Percentiles rank a stretch among this genome's conserved stretches.
Evolutionary conservation across 2,113 vertebrate species (phyloP).

Genomic region (Pomatostomus ruficeps): DNA sequence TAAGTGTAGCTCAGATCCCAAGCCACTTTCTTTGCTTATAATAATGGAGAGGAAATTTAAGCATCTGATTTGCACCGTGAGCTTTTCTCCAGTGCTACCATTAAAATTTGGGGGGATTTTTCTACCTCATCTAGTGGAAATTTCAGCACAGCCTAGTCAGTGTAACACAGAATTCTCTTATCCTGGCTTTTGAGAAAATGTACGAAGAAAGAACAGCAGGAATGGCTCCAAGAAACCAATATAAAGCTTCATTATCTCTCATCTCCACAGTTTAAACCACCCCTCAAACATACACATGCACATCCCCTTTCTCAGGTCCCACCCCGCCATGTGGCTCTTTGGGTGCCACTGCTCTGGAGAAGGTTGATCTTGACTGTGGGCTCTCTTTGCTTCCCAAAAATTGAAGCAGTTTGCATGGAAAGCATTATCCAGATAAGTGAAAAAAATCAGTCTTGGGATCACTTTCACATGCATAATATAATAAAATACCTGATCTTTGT

Average conservation of each 20-base stretch:
- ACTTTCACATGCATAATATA: background rate
- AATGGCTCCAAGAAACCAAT: background rate
- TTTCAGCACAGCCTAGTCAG: background rate
- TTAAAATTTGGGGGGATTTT: background rate
- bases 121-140: background rate
- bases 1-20: background rate
- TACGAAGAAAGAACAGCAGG: background rate
- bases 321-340: background rate
- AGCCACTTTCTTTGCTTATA: background rate
- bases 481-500: conserved; percentile 9
- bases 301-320: background rate
- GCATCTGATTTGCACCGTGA: background rate
- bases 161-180: background rate
- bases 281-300: background rate
- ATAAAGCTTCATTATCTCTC: background rate
- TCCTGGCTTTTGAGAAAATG: background rate
- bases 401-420: background rate
- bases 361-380: background rate
- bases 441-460: background rate
- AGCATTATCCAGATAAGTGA: background rate
- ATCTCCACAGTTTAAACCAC: background rate
- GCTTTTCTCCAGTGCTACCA: background rate
- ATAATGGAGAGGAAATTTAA: background rate
- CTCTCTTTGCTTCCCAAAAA: background rate
- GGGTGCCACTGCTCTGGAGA: background rate